Evolutionary conservation across 2,888 invertebrate species (phyloP), one percentile per base, ranked within the genome.

Genomic region (Alsophila aescularia): DNA sequence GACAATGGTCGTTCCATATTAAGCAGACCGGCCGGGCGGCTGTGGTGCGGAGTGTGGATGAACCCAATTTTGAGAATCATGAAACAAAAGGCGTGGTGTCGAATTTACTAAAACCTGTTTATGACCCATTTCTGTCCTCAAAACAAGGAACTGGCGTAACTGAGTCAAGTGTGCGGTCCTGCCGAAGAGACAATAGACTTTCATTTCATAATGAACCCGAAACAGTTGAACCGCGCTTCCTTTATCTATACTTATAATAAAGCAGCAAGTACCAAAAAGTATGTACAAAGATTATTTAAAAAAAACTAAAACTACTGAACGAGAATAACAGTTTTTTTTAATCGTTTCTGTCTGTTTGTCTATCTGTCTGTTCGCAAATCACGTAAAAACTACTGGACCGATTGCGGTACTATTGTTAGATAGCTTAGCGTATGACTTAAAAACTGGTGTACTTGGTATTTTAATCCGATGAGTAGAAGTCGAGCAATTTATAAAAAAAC

Each of bases 121-220:
- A 67, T 67, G 66, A 66, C 61, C 69, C 64, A 72, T 73, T 71
- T 73, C 71, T 73, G 71, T 75, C 70, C 67, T 68, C 63, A 64
- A 66, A 75, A 73, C 67, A 72, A 77, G 77, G 71, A 76, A 75
- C 72, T 79, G 75, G 77, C 73, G 75, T 72, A 79, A 76, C 45
- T 37, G 52, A 57, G 41, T 45, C 45, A 50, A 52, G 63, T 55
- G 52, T 54, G 40, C 27, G 47, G 54, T 52, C 53, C 51, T 48
- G 44, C 42, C 43, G n/a, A 56, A 39, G 34, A 60, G 50, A 66
- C 60, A 67, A 66, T 65, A 54, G 57, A 35, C 42, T 58, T 51
- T 10, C 39, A 54, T 62, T 62, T 52, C 58, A 58, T 53, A 60
- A 58, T 42, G 52, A 40, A 43, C 62, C 47, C 52, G 62, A 75